Percentiles rank a stretch among this genome's conserved stretches.
These are phyloP conservation scores for Polypedilum vanderplanki DNA, from an alignment of 1,140 invertebrate species.

Conservation along the genomic window DNA sequence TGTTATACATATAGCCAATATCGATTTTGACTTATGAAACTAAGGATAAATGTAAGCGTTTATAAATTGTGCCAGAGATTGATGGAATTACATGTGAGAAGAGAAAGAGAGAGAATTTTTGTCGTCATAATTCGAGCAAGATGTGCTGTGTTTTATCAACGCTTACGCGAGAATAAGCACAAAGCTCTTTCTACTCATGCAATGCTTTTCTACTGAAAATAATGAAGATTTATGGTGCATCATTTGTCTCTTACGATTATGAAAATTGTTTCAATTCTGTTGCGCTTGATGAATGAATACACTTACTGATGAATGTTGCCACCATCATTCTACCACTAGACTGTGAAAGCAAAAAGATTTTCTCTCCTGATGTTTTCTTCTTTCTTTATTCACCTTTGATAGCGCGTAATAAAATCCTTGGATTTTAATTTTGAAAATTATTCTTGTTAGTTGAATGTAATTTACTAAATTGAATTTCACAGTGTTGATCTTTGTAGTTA, in stretches of 20 bases:
- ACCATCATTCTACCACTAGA: no score
- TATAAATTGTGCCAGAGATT: background rate
- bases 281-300: background rate
- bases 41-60: background rate
- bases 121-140: background rate
- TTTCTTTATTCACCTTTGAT: no score
- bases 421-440: no score
- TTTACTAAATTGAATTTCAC: no score
- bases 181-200: no score
- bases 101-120: background rate
- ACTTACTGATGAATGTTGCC: background rate
- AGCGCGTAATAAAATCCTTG: no score
- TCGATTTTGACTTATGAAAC: background rate
- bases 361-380: no score
- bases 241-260: constrained; percentile 19
- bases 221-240: background rate
- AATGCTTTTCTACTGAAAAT: background rate
- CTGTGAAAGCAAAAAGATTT: no score
- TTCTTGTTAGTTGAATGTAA: no score
- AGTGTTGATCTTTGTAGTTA: no score
- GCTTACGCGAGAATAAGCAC: no score
- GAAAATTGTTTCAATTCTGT: constrained; percentile 9
- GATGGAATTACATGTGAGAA: background rate
- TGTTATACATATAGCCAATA: background rate
- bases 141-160: background rate